These are phyloP conservation scores for Leptobrachium ailaonicum DNA, from an alignment of 2,113 vertebrate species.

Conservation along the genomic window DNA sequence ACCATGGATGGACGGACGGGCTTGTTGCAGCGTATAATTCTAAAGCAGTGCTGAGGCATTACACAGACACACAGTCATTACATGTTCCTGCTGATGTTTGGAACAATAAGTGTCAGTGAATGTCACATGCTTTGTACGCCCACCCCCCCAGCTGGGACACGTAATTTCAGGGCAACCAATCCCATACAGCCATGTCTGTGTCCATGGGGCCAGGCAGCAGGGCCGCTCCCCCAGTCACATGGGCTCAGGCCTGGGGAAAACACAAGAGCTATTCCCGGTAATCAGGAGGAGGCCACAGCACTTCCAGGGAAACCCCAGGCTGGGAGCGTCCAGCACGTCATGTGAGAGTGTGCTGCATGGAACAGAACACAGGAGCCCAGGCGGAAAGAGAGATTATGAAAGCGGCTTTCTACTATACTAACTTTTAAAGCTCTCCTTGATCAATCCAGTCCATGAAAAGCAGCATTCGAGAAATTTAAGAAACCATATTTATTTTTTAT, in stretches of 20 bases:
- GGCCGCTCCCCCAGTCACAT: conserved; percentile 40
- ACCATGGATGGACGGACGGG: too few relatives aligned
- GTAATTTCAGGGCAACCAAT: conserved; percentile 23
- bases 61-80: neutral
- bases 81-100: neutral
- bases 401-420: too few relatives aligned
- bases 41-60: too few relatives aligned
- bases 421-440: too few relatives aligned
- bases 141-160: neutral
- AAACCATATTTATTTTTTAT: too few relatives aligned
- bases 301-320: conserved; percentile 43
- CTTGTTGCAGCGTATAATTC: too few relatives aligned
- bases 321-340: conserved; percentile 28
- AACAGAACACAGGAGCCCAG: too few relatives aligned
- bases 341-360: conserved; percentile 10
- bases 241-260: neutral
- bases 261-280: conserved; percentile 30
- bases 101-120: neutral
- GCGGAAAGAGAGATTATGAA: too few relatives aligned
- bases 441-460: too few relatives aligned
- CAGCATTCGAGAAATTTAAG: too few relatives aligned
- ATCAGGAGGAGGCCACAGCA: neutral
- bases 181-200: conserved; percentile 27
- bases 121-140: neutral
- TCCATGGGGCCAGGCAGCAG: conserved; percentile 17